These are phyloP conservation scores for Criorhina ranunculi DNA, from an alignment of 2,888 invertebrate genomes.

Conservation along the genomic window DNA sequence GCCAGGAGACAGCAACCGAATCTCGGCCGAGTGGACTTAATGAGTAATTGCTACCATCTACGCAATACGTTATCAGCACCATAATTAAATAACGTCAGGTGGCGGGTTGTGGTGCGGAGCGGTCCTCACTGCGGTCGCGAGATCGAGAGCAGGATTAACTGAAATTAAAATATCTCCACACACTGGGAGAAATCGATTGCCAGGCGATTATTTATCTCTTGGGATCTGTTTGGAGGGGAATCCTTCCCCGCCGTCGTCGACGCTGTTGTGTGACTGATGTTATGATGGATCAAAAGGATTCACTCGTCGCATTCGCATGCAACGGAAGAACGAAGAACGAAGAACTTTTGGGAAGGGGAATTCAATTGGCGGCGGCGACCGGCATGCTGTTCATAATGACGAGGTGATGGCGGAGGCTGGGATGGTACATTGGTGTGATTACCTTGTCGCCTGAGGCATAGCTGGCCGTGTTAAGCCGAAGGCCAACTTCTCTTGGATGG, in stretches of 20 bases:
- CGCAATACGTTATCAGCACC: slow-evolving; percentile 84
- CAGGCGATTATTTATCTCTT: slow-evolving; percentile 72
- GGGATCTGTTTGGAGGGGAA: slow-evolving; percentile 54
- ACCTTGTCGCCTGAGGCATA: slow-evolving; percentile 41
- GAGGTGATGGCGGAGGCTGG: too few species aligned
- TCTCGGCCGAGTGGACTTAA: slow-evolving; percentile 76
- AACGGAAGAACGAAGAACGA: slow-evolving; percentile 22
- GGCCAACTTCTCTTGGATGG: neutral
- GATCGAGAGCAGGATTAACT: slow-evolving; percentile 70
- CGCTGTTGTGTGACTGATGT: slow-evolving; percentile 59
- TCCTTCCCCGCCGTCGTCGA: neutral
- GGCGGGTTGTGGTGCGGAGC: slow-evolving; percentile 75
- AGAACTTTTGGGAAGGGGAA: neutral
- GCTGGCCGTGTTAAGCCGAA: slow-evolving; percentile 24
- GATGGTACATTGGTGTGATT: slow-evolving; percentile 35
- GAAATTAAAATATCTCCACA: slow-evolving; percentile 73
- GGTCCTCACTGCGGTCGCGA: slow-evolving; percentile 27
- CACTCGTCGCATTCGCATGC: slow-evolving; percentile 28
- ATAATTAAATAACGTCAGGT: slow-evolving; percentile 84
- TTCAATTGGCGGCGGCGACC: slow-evolving; percentile 30
- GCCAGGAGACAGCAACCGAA: slow-evolving; percentile 51
- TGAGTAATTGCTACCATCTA: slow-evolving; percentile 84
- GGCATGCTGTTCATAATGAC: too few species aligned
- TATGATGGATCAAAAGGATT: slow-evolving; percentile 72
- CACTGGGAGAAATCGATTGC: slow-evolving; percentile 70